Percentiles rank a stretch among this genome's conserved stretches.
Conservation (phyloP, 2,797 vertebrate genomes). For the Clarias platycephalus region DNA sequence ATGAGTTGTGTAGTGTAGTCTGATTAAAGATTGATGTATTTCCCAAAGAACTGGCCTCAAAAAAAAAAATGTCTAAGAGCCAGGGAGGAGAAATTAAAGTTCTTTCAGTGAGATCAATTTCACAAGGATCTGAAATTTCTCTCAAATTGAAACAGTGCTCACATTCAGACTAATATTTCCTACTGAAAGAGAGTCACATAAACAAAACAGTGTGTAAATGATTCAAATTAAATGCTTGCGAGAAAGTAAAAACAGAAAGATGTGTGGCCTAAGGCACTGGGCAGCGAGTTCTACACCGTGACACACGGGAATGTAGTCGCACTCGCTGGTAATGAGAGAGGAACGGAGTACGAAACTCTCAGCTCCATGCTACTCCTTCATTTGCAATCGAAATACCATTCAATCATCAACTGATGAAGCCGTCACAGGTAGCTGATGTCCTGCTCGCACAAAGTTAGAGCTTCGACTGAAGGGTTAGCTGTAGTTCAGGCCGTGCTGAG, state of each 20-base stretch:
- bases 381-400: constrained; percentile 13
- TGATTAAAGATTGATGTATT: no score
- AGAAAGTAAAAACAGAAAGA: constrained; percentile 20
- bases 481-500: background rate
- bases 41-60: background rate
- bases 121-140: background rate
- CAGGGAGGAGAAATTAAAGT: background rate
- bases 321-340: constrained; percentile 63
- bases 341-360: constrained; percentile 43
- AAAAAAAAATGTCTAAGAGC: background rate
- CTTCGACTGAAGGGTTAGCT: constrained; percentile 16
- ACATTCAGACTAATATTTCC: background rate
- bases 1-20: no score
- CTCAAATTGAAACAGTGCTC: background rate
- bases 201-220: constrained; percentile 7
- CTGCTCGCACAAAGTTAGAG: constrained; percentile 7
- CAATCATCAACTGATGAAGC: constrained; percentile 22
- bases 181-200: constrained; percentile 21
- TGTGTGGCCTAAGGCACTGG: constrained; percentile 48
- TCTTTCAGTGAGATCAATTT: background rate
- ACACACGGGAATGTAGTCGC: constrained; percentile 57
- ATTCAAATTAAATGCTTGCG: constrained; percentile 1
- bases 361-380: background rate
- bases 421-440: background rate
- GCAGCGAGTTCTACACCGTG: constrained; percentile 48